Base-by-base conservation (phyloP, 2,888 invertebrate species). In the Aspidiotus rigidus region DNA sequence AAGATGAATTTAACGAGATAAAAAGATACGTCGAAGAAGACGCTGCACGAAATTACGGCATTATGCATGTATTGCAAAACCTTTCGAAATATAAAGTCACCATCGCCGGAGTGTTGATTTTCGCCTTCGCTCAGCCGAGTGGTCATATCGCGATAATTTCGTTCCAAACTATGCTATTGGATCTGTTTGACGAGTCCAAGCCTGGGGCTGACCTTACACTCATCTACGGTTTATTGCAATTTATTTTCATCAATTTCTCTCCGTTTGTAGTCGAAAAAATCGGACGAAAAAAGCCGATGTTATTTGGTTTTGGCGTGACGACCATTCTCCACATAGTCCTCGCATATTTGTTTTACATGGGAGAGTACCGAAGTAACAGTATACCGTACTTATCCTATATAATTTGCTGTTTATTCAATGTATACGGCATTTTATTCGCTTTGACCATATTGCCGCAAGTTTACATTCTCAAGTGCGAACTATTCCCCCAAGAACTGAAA, bases 171-270 rank as follows among this genome's bases (percentile, higher is more conserved):
- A 59, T 69, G 6, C 72, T 70, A 42, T 74, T 74, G 49, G n/a
- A 49, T 53, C 72, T 72, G 7, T 66, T n/a, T 9, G 54, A 73
- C 2, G 72, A 72, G n/a, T 72, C 71, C 9, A 66, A 73, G 7
- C 72, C 69, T 54, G 66, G 73, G 5, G 69, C 71, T 54, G 64
- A 72, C 63, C 73, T 73, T 66, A 74, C 74, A 5, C 72, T 74
- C 16, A 67, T 73, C 15, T 74, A 74, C 61, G 74, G 74, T n/a
- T 66, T 70, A 28, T 62, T 73, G 7, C 73, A 73, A 8, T 72
- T 74, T n/a, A 13, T 73, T 7, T 74, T 72, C 56, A 73, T 73
- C 7, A 71, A 72, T 62, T 67, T 73, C 0, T 71, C 72, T 7
- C 72, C 74, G 3, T 54, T 70, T 13, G 62, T 73, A 10, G 72